Evolutionary conservation across 2,113 vertebrate genomes (phyloP).

Genomic region (Balaenoptera acutorostrata): DNA sequence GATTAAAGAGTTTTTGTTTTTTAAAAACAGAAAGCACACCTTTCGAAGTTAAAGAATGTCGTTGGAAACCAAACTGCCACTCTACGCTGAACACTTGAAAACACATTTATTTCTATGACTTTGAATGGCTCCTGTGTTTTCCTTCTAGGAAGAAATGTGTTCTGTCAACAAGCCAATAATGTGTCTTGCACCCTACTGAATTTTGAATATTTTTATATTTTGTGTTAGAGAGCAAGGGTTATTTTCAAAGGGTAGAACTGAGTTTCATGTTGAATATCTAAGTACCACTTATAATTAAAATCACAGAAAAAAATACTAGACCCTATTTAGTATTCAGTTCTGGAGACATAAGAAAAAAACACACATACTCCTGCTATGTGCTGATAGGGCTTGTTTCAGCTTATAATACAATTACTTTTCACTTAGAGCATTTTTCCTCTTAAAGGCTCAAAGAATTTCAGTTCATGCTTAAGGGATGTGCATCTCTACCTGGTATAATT

Average conservation of each 20-base stretch:
- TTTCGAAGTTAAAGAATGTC: background rate
- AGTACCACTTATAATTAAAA: background rate
- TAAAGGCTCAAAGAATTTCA: background rate
- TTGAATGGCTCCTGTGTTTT: background rate
- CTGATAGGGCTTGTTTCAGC: background rate
- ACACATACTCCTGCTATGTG: background rate
- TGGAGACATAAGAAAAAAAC: background rate
- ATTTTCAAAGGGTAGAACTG: background rate
- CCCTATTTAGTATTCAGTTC: slow-evolving; percentile 3
- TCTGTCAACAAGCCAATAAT: background rate
- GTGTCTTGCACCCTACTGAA: background rate
- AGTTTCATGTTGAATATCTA: background rate
- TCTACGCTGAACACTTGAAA: background rate
- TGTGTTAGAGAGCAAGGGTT: background rate
- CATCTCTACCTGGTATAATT: background rate
- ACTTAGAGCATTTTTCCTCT: background rate
- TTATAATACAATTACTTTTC: slow-evolving; percentile 13
- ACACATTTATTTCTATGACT: background rate
- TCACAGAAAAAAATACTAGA: background rate
- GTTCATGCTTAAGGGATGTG: slow-evolving; percentile 9
- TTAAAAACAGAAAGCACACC: background rate
- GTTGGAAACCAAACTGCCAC: background rate
- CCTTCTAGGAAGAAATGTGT: background rate
- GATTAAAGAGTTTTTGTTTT: background rate
- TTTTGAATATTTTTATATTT: background rate